These are phyloP conservation scores for Meda fulgida DNA, from an alignment of 2,797 vertebrate species.

Conservation along the genomic window DNA sequence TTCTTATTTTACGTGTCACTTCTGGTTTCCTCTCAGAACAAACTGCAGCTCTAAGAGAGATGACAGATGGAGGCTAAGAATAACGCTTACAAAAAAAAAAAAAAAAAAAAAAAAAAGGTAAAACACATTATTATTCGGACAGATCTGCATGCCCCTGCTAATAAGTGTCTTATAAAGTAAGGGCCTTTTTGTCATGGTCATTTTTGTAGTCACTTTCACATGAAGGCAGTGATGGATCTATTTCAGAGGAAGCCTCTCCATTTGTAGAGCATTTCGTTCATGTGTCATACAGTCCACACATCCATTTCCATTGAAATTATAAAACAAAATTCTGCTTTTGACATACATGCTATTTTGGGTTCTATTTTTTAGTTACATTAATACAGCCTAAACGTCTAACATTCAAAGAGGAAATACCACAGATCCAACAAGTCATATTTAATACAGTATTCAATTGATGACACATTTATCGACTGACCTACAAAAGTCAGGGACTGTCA, in stretches of 20 bases:
- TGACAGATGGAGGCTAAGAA: background rate
- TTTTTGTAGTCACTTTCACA: background rate
- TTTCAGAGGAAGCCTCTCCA: constrained; percentile 1
- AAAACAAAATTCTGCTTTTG: background rate
- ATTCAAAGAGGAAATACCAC: background rate
- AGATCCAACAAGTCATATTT: background rate
- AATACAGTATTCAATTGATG: background rate
- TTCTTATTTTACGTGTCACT: background rate
- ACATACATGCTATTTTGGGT: background rate
- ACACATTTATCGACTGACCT: constrained; percentile 14
- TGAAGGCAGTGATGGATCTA: background rate
- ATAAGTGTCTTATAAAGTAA: background rate
- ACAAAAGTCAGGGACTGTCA: background rate
- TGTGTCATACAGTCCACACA: background rate
- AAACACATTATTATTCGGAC: background rate
- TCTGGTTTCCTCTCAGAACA: constrained; percentile 7
- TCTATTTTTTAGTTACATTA: background rate
- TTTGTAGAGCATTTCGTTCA: background rate
- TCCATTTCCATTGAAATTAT: background rate
- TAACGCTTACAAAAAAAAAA: background rate
- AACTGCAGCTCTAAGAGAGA: constrained; percentile 37
- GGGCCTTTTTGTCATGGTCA: background rate
- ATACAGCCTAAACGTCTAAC: background rate
- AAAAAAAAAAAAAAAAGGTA: too few relatives aligned
- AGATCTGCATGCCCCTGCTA: background rate